These are phyloP conservation scores for Heliconius himera DNA, from an alignment of 1,140 invertebrate species.

Conservation along the genomic window DNA sequence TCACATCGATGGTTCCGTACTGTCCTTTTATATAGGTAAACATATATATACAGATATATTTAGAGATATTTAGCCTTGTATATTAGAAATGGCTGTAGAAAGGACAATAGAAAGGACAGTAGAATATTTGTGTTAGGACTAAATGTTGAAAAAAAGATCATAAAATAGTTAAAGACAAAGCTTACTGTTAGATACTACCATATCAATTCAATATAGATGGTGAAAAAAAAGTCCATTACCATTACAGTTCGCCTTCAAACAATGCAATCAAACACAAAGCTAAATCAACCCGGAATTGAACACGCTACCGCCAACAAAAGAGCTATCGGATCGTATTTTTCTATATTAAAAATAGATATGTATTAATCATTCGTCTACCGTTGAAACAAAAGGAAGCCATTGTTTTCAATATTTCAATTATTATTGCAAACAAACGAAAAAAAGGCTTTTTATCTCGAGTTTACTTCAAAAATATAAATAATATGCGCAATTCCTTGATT, in stretches of 20 bases:
- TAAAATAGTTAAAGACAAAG: no score
- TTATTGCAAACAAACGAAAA: background rate
- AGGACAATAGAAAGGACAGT: background rate
- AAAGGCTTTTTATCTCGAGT: constrained; percentile 4
- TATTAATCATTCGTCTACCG: constrained; percentile 10
- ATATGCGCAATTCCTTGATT: background rate
- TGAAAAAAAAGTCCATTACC: background rate
- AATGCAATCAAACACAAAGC: background rate
- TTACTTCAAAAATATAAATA: constrained; percentile 13
- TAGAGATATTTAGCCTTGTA: background rate
- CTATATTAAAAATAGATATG: background rate
- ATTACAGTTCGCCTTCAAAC: background rate
- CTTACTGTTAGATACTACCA: no score
- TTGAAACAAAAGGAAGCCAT: constrained; percentile 3
- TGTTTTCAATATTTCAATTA: constrained; percentile 7
- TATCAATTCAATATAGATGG: no score
- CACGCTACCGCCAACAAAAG: constrained; percentile 1
- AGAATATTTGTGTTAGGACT: background rate
- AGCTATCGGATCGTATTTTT: constrained; percentile 8
- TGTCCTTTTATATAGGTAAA: background rate
- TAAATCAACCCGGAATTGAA: background rate
- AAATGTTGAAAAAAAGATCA: background rate
- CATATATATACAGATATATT: background rate
- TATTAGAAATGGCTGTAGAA: background rate
- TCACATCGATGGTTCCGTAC: constrained; percentile 19